Evolutionary conservation across 2,888 invertebrate species (phyloP).

Genomic region (Caenorhabditis panamensis): DNA sequence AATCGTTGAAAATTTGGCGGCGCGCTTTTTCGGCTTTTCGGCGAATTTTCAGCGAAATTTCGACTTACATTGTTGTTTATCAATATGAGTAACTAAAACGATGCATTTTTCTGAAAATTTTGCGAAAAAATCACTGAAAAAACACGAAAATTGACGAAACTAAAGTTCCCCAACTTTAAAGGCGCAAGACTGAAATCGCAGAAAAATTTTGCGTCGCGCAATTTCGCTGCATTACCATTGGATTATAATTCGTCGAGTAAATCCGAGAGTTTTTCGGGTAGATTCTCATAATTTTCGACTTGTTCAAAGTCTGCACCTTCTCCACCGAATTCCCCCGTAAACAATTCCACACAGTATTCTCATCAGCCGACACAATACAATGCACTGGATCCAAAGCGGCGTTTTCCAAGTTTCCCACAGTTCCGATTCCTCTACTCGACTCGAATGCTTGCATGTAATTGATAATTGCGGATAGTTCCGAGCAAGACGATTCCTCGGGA

Average conservation of each 20-base stretch:
- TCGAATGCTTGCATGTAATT: slow-evolving; percentile 76
- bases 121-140: too few species aligned
- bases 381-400: slow-evolving; percentile 30
- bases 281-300: slow-evolving; percentile 52
- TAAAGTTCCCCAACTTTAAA: too few species aligned
- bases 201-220: too few species aligned
- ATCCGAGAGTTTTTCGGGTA: slow-evolving; percentile 64
- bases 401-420: slow-evolving; percentile 42
- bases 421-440: slow-evolving; percentile 24
- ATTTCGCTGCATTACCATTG: slow-evolving; percentile 63
- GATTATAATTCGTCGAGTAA: slow-evolving; percentile 65
- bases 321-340: slow-evolving; percentile 40
- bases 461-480: slow-evolving; percentile 72
- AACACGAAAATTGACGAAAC: too few species aligned
- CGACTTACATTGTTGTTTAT: too few species aligned
- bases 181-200: too few species aligned
- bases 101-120: too few species aligned
- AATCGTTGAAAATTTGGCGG: too few species aligned
- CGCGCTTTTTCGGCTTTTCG: too few species aligned
- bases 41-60: too few species aligned
- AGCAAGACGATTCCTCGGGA: slow-evolving; percentile 63
- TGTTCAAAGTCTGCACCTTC: slow-evolving; percentile 49
- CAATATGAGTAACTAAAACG: too few species aligned
- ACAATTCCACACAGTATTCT: slow-evolving; percentile 44
- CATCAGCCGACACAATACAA: slow-evolving; percentile 61